A percentile compares a stretch with the other conserved stretches of the same genome.
Evolutionary conservation across 1,140 invertebrate species (phyloP).

Genomic region (Berghia stephanieae): DNA sequence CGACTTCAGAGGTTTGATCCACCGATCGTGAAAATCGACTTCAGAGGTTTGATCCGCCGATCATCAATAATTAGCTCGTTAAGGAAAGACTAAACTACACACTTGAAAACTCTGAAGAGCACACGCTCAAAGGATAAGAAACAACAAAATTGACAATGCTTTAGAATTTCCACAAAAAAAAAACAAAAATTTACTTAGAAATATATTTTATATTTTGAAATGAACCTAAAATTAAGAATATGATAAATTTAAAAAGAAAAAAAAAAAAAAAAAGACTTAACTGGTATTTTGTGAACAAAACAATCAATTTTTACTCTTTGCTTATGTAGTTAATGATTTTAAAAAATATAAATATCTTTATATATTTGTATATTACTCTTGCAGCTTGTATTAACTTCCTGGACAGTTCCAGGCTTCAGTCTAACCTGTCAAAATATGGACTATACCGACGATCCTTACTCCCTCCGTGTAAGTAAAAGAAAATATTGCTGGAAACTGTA

Average conservation of each 20-base stretch:
- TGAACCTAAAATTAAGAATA: background rate
- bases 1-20: too few species aligned
- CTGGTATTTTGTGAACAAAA: background rate
- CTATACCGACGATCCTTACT: slow-evolving; percentile 79
- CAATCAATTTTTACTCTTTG: background rate
- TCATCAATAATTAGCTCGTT: too few species aligned
- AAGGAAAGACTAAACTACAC: too few species aligned
- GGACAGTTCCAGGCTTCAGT: slow-evolving; percentile 79
- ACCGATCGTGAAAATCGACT: too few species aligned
- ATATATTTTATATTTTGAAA: background rate
- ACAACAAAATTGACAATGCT: too few species aligned
- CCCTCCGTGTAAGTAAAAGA: slow-evolving; percentile 82
- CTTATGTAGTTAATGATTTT: background rate
- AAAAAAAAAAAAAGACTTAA: too few species aligned
- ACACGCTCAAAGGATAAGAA: too few species aligned
- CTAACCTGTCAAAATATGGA: slow-evolving; percentile 89
- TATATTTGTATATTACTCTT: background rate
- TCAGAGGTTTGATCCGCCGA: too few species aligned
- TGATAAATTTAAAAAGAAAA: too few species aligned
- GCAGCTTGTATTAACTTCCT: slow-evolving; percentile 79
- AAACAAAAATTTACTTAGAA: background rate
- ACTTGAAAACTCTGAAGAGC: too few species aligned
- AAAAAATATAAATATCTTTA: background rate
- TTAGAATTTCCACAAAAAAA: too few species aligned
- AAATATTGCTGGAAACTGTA: too few species aligned